A percentile compares a stretch with the other conserved stretches of the same genome.
Evolutionary conservation across 2,113 vertebrate genomes (phyloP).

Genomic region (Epinephelus fuscoguttatus): DNA sequence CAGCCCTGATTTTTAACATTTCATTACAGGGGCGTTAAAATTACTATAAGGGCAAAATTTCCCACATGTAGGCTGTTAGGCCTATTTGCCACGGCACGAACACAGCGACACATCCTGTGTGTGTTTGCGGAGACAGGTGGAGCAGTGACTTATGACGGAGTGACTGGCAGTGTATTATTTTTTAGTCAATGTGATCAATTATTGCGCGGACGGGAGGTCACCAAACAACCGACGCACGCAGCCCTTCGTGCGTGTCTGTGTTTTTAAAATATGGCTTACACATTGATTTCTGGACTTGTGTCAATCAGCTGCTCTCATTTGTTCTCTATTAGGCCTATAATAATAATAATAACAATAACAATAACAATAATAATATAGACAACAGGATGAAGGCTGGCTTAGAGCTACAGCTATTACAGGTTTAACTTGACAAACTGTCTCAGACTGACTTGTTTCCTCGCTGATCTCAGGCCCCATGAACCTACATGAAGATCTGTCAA

Average conservation of each 20-base stretch:
- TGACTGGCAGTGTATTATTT: slow-evolving; percentile 70
- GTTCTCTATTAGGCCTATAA: neutral
- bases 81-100: slow-evolving; percentile 51
- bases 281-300: slow-evolving; percentile 33
- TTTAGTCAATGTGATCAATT: slow-evolving; percentile 73
- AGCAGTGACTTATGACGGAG: slow-evolving; percentile 48
- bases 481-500: slow-evolving; percentile 35
- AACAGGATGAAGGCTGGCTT: neutral
- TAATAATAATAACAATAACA: neutral
- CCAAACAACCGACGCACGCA: slow-evolving; percentile 39
- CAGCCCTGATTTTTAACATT: slow-evolving; percentile 45
- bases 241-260: slow-evolving; percentile 3
- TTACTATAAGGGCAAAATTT: slow-evolving; percentile 28
- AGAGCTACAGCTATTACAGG: neutral
- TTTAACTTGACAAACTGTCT: slow-evolving; percentile 31
- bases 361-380: neutral
- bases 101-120: slow-evolving; percentile 16
- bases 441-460: slow-evolving; percentile 2
- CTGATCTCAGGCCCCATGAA: neutral
- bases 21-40: slow-evolving; percentile 49
- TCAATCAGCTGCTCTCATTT: neutral
- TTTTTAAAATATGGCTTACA: slow-evolving; percentile 46
- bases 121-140: slow-evolving; percentile 53
- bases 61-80: slow-evolving; percentile 35
- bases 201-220: slow-evolving; percentile 50